Percentiles rank a stretch among this genome's conserved stretches.
phyloP scores from a whole-genome alignment of 2,113 vertebrate species.

The Saccopteryx bilineata region DNA sequence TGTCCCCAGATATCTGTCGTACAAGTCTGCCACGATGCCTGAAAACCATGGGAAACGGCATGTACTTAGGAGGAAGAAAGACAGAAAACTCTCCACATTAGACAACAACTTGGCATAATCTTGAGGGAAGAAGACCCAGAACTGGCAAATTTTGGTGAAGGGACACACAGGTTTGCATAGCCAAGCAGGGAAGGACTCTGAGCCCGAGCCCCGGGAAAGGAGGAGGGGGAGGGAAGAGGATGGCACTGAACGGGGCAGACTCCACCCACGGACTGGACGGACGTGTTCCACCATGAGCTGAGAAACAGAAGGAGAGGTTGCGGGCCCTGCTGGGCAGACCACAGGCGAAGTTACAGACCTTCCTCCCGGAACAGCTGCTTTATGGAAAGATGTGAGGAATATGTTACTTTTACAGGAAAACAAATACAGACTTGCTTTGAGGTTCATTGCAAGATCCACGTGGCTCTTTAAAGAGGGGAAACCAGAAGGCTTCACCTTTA shows the following conservation, averaged over 20 bases:
- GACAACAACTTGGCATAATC: background rate
- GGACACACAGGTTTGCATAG: background rate
- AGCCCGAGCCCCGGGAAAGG: background rate
- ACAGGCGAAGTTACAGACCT: background rate
- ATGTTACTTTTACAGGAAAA: slow-evolving; percentile 32
- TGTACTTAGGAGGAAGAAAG: background rate
- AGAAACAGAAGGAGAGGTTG: background rate
- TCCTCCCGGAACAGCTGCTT: background rate
- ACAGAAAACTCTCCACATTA: background rate
- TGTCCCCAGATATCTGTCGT: background rate
- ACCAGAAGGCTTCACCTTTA: background rate
- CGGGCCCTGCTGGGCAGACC: background rate
- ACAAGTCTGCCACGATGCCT: background rate
- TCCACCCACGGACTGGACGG: background rate
- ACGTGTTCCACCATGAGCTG: background rate
- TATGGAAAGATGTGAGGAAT: background rate
- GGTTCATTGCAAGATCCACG: background rate
- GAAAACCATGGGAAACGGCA: background rate
- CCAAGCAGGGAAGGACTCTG: background rate
- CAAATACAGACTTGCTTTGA: slow-evolving; percentile 24
- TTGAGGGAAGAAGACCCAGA: background rate
- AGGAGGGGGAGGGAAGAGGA: background rate
- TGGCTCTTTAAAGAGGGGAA: background rate
- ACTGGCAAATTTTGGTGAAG: background rate
- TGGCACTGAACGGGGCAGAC: background rate